phyloP scores from a whole-genome alignment of 2,797 vertebrate species.

The Onychomys torridus region DNA sequence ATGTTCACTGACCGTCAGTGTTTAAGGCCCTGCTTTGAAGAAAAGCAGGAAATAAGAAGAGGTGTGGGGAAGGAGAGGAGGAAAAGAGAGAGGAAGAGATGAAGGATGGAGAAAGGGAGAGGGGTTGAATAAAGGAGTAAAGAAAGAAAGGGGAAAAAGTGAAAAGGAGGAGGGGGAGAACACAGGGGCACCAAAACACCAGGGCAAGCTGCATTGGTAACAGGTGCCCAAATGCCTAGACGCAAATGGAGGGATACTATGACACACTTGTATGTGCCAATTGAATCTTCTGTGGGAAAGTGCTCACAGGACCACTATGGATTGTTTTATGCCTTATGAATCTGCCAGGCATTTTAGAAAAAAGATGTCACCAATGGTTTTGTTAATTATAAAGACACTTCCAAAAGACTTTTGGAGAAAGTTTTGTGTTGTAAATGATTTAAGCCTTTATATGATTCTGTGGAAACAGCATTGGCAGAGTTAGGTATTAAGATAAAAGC shows the following conservation, averaged over 20 bases:
- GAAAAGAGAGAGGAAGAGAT: too few species aligned
- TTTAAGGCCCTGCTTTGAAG: neutral
- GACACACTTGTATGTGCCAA: neutral
- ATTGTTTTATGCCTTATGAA: neutral
- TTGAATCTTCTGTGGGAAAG: neutral
- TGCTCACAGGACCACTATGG: neutral
- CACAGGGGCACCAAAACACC: neutral
- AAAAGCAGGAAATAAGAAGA: neutral
- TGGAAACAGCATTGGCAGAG: conserved; percentile 19
- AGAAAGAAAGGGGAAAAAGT: too few species aligned
- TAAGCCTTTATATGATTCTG: conserved; percentile 25
- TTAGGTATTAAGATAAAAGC: neutral
- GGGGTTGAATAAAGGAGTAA: neutral
- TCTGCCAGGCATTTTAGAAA: neutral
- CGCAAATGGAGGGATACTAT: neutral
- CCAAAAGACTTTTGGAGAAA: neutral
- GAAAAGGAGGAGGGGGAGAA: neutral
- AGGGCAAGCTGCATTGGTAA: neutral
- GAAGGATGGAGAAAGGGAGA: neutral
- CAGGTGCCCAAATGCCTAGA: neutral
- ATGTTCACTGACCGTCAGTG: neutral
- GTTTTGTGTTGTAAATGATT: neutral
- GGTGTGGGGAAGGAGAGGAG: neutral
- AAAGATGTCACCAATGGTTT: neutral
- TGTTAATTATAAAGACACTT: neutral